A percentile compares a stretch with the other conserved stretches of the same genome.
Conservation (phyloP, 2,113 vertebrate genomes). For the Thunnus maccoyii region DNA sequence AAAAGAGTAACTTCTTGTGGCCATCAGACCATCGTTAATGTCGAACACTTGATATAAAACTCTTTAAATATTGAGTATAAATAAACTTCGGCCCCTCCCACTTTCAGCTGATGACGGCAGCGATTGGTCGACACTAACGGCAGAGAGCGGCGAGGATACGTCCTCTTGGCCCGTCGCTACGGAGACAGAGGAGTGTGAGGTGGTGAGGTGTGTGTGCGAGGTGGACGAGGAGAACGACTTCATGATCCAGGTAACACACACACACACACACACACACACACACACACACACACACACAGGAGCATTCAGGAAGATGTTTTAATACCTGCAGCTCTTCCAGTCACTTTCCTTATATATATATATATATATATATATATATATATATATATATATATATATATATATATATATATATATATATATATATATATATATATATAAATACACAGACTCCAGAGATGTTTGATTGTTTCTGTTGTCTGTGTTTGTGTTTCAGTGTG, state of each 20-base stretch:
- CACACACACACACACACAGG: background rate
- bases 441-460: too few species aligned
- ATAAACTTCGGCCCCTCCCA: background rate
- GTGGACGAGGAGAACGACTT: constrained; percentile 98
- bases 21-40: too few species aligned
- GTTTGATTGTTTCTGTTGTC: background rate
- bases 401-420: too few species aligned
- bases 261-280: background rate
- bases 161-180: constrained; percentile 86
- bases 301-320: too few species aligned
- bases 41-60: too few species aligned
- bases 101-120: constrained; percentile 90
- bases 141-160: constrained; percentile 93
- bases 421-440: too few species aligned
- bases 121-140: constrained; percentile 93
- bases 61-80: too few species aligned
- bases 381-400: too few species aligned
- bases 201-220: constrained; percentile 96
- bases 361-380: too few species aligned
- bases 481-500: constrained; percentile 85
- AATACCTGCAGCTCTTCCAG: too few species aligned
- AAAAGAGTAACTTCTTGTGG: too few species aligned
- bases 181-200: constrained; percentile 88
- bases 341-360: too few species aligned
- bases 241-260: constrained; percentile 94